Conservation (phyloP, 2,888 invertebrate genomes). For the Dusona sp. region DNA sequence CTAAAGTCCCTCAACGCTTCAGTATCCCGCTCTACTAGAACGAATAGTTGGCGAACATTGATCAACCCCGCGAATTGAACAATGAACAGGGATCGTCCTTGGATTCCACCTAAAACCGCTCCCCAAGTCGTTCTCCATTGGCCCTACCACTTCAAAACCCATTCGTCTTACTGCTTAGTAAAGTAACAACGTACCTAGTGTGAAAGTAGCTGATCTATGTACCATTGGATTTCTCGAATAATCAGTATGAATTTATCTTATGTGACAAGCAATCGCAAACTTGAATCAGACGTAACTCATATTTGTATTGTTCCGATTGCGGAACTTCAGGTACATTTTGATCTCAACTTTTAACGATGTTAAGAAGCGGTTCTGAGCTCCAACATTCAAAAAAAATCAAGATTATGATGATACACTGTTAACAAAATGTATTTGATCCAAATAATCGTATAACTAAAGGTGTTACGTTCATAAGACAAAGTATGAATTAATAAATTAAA, state of each 20-base stretch:
- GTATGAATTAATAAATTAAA: too few species aligned
- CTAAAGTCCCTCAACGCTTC: constrained; percentile 48
- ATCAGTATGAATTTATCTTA: background rate
- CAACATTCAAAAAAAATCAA: too few species aligned
- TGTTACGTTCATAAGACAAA: too few species aligned
- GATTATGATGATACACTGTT: too few species aligned
- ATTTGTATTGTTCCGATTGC: background rate
- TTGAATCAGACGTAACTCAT: background rate
- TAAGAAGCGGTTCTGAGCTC: too few species aligned
- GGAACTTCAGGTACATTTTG: background rate
- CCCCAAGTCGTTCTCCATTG: constrained; percentile 74
- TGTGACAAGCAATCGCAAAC: constrained; percentile 1
- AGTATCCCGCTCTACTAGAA: constrained; percentile 48
- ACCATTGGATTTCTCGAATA: constrained; percentile 39
- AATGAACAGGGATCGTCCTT: constrained; percentile 78
- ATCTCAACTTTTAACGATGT: background rate
- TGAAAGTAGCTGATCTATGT: constrained; percentile 50
- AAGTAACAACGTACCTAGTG: constrained; percentile 52
- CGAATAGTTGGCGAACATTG: constrained; percentile 80
- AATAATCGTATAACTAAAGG: too few species aligned
- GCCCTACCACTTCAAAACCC: constrained; percentile 59
- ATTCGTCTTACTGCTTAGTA: constrained; percentile 68
- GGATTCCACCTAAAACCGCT: constrained; percentile 80
- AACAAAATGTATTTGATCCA: too few species aligned
- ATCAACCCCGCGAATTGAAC: constrained; percentile 79